phyloP scores from a whole-genome alignment of 2,113 vertebrate genomes.

The Aldabrachelys gigantea region DNA sequence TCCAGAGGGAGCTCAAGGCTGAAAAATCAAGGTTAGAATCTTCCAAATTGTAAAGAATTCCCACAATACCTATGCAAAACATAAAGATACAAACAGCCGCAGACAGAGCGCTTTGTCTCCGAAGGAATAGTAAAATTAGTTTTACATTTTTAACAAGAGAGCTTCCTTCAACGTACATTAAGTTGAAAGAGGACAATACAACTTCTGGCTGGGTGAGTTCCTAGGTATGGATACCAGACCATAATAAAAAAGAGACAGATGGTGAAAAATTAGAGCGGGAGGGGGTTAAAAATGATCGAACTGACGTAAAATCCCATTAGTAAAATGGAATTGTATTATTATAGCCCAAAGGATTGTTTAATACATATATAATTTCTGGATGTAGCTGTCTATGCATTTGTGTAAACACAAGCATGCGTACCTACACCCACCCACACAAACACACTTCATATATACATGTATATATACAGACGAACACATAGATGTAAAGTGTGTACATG shows the following conservation, averaged over 20 bases:
- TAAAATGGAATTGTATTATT: background rate
- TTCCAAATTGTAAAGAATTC: conserved; percentile 47
- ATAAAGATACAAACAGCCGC: background rate
- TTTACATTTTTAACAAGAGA: background rate
- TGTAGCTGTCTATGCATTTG: accelerated
- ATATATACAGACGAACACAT: accelerated
- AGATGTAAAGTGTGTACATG: accelerated
- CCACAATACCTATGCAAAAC: background rate
- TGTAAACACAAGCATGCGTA: too few species aligned
- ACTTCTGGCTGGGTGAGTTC: background rate
- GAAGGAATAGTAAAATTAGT: background rate
- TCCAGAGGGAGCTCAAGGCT: conserved; percentile 72
- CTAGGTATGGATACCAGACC: background rate
- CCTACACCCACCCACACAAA: background rate
- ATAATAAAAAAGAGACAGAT: background rate
- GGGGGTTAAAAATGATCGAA: accelerated
- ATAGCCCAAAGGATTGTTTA: background rate
- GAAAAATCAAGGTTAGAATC: conserved; percentile 55
- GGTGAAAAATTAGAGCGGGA: background rate
- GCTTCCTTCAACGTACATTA: background rate
- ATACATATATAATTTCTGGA: background rate
- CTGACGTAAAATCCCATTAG: too few species aligned
- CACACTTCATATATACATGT: accelerated
- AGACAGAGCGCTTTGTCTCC: background rate
- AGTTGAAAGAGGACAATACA: background rate